Base-by-base conservation (phyloP, 1,140 invertebrate genomes). In the Heliconius eleuchia region DNA sequence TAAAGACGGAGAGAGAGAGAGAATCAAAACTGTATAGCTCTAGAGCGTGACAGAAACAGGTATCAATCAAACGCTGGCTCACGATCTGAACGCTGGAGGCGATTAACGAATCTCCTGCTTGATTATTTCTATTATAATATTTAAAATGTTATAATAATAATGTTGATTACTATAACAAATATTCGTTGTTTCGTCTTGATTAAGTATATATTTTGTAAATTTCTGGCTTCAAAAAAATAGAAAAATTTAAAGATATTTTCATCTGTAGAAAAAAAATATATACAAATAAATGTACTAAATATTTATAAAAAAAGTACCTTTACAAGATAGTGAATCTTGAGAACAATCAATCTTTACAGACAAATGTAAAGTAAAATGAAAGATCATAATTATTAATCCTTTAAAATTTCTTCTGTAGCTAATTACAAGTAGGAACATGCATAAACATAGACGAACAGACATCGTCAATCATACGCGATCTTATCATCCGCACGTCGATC, bases 91-190 rank as follows among this genome's bases (percentile, higher is more conserved):
- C 85, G 92, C 91, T 85, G 73, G 87, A 82, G 86, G 92, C 89
- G 85, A 91, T 92, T 88, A 86, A 87, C 81, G 85, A 86, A 90
- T 94, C 88, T 91, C 87, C 80, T 75, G 86, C 89, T 89, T 94
- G 91, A 94, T 94, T 92, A 93, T 94, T 94, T 93, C 91, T 94
- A 94, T 93, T 94, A 93, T 94, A 88, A 93, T 93, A 92, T 93
- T 76, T 91, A 89, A 92, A 92, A 88, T 89, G 88, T 91, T 90
- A 92, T 91, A 85, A 89, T 90, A 85, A 89, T 88, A 85, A 84
- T 75, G 82, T 79, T 70, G 16, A 76, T 52, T 34, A 71, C 42
- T 34, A 27, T 27, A 66, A 66, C 3, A 27, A 66, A 27, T 66
- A 27, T 66, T 66, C 11, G 27, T 66, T 66, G 60, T 27, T 66